Base-by-base conservation (phyloP, 2,888 invertebrate species). In the Ormia ochracea region DNA sequence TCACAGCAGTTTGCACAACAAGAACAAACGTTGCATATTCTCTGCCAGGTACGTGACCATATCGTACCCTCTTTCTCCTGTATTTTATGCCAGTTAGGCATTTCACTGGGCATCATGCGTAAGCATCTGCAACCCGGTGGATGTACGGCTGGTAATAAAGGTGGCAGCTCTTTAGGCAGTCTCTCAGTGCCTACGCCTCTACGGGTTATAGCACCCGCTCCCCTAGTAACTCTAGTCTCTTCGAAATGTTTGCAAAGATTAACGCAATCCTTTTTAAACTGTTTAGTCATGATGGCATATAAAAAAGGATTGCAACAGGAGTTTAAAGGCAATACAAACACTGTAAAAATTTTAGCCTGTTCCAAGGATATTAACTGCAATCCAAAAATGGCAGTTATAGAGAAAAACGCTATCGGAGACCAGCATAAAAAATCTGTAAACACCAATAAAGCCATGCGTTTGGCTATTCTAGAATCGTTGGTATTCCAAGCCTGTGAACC, bases 381-480 rank as follows among this genome's bases (percentile, higher is more conserved):
- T 9, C 98, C 98, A 88, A 97, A 96, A 6, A 97, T 95, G 17
- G 98, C 98, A 0, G 98, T 97, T 38, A 98, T 91, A 5, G 98
- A 96, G 89, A 97, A 96, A 90, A 98, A 97, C 1, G 98, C 97
- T 82, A 98, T 98, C 0, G 99, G 99, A 3, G 98, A 96, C 98
- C 98, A 99, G 91, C 98, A 99, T 54, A 98, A 91, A 87, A 99
- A 97, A 90, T 99, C 98, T 0, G 98, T 99, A 89, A 98, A 98
- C 2, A 99, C 98, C 72, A 99, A 91, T 48, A 99, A 90, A 0
- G 98, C 98, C 98, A 98, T 98, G 43, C 98, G 92, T 89, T 98
- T 98, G 48, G 98, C 98, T 84, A 98, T 97, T 66, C 98, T 92
- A 9, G 97, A 97, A 90, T 98, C 98, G 90, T 98, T 98, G 3